These are phyloP conservation scores for Mobula birostris DNA, from an alignment of 2,113 vertebrate genomes.

Conservation along the genomic window DNA sequence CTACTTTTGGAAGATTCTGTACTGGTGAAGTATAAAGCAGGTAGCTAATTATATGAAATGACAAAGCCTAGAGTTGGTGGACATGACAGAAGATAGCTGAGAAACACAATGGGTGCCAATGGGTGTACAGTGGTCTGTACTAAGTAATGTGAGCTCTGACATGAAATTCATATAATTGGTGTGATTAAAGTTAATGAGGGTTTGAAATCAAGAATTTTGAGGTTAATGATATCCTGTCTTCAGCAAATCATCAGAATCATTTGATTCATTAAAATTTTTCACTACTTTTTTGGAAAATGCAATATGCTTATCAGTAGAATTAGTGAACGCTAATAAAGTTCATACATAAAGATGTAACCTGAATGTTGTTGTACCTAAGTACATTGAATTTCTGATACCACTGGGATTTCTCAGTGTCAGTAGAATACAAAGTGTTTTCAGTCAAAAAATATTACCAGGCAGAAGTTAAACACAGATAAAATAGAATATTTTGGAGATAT, in stretches of 20 bases:
- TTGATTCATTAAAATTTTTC: neutral
- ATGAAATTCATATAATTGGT: neutral
- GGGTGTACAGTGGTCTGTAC: no score
- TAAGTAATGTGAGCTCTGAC: neutral
- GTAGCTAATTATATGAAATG: no score
- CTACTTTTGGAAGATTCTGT: no score
- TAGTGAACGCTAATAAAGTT: neutral
- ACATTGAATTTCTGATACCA: neutral
- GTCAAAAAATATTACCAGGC: neutral
- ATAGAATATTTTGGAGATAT: no score
- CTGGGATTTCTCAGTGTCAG: neutral
- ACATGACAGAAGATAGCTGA: no score
- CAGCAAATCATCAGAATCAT: neutral
- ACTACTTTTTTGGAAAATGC: neutral
- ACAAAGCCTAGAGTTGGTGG: no score
- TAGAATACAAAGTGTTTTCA: neutral
- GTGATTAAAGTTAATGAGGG: neutral
- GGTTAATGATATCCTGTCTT: neutral
- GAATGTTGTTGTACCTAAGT: neutral
- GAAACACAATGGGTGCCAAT: no score
- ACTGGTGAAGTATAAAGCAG: no score
- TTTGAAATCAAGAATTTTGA: neutral
- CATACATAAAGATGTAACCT: neutral
- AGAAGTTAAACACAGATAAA: no score
- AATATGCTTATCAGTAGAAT: neutral